Evolutionary conservation across 2,888 invertebrate species (phyloP), one percentile per base, ranked within the genome.

Genomic region (Toxonevra muliebris): DNA sequence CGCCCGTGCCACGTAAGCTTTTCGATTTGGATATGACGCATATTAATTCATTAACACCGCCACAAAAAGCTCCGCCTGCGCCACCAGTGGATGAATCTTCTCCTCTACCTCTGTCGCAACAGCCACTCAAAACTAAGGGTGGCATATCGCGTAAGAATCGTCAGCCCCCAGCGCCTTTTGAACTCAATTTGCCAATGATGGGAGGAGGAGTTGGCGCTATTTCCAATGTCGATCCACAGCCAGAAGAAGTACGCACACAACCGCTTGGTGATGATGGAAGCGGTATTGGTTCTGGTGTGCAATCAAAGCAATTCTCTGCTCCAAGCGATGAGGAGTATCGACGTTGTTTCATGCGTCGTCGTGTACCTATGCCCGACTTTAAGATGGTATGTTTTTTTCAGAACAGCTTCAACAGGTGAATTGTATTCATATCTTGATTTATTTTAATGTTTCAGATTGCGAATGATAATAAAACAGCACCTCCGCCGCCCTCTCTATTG

Each of bases 161-260:
- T 3, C 81, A 81, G 55, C 76, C 81, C 17, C 80, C 82, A 53
- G 78, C 80, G 62, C 79, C 79, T 17, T 81, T 81, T 62, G 84
- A 83, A 68, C 71, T 81, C 30, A 83, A 80, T 73, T 68, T 79
- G 48, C 74, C 78, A 61, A 74, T 77, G 40, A 76, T 79, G 19
- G 75, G 53, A 55, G 69, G 30, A 30, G 30, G 30, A 30, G 7
- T 7, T 30, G 30, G 30, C 2, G 30, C 30, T 30, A 30, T 30
- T 4, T 30, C 30, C 30, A 30, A 2, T 30, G 7, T 30, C 30
- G 30, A 30, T 30, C 30, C 76, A 69, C 76, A 75, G 63, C 69
- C 76, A 13, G 78, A 80, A 43, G 80, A 82, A 67, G 84, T 86
- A 50, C 86, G 88, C 55, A 87, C 87, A 17, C 88, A 87, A 73